Evolutionary conservation across 1,140 invertebrate species (phyloP), one percentile per base, ranked within the genome.

Genomic region (Ectropis grisescens): DNA sequence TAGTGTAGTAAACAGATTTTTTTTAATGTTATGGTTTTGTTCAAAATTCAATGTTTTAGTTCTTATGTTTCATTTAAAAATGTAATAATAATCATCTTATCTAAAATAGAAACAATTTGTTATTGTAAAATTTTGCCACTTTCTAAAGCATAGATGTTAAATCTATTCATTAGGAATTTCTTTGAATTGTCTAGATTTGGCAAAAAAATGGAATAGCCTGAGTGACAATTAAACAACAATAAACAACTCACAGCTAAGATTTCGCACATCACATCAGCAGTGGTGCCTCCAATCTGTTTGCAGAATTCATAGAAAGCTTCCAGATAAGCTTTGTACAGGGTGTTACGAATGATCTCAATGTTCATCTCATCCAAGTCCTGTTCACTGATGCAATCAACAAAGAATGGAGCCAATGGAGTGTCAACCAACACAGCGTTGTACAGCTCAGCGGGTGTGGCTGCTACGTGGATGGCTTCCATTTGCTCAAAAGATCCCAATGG

Each of bases 341-440:
- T 99, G 74, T 99, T 99, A 74, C 98, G 90, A 58, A 99, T 99
- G 58, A 99, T 98, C 83, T 99, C 98, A 82, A 99, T 98, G 72
- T 99, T 99, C 95, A 99, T 98, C 79, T 99, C 98, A 86, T 99
- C 97, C 66, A 99, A 89, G 88, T 99, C 98, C 82, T 99, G 97
- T 79, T 99, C 98, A 54, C 96, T 98, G 74, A 99, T 99, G 74
- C 98, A 99, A 80, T 99, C 97, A 30, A 98, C 96, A 80, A 99
- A 99, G 84, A 99, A 99, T 40, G 98, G 97, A 47, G 98, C 97
- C 44, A 99, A 82, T 30, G 98, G 98, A n/a, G 98, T 99, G 76
- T 99, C 98, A 6, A 99, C 98, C 27, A 99, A 84, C 6, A 99
- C 98, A 57, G 98, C 98, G 85, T 99, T 99, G 84, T 99, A 99